Conservation (phyloP, 2,888 invertebrate genomes). For the Brachynemurus nebulosus region DNA sequence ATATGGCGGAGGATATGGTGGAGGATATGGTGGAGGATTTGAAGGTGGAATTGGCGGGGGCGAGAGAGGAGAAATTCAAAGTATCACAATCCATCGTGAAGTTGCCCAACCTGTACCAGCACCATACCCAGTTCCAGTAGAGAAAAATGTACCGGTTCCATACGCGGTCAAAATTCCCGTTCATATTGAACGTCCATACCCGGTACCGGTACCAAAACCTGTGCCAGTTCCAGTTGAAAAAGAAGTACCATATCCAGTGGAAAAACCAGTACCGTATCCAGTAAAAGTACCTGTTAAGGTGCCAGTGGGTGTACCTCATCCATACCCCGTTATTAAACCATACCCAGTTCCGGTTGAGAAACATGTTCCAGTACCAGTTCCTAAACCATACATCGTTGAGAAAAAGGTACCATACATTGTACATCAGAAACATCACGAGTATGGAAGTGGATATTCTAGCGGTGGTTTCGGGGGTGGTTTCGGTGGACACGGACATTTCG, state of each 20-base stretch:
- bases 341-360: conserved; percentile 42
- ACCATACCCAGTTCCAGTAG: conserved; percentile 33
- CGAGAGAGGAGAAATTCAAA: conserved; percentile 29
- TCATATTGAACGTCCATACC: conserved; percentile 39
- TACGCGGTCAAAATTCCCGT: conserved; percentile 36
- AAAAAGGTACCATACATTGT: too few species aligned
- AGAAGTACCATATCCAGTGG: background rate
- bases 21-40: conserved; percentile 8
- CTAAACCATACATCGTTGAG: too few species aligned
- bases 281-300: conserved; percentile 38
- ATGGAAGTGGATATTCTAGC: conserved; percentile 5
- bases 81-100: conserved; percentile 33
- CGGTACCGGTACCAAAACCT: conserved; percentile 35
- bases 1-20: too few species aligned
- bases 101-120: conserved; percentile 34
- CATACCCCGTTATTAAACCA: conserved; percentile 26
- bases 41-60: conserved; percentile 17
- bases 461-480: conserved; percentile 1
- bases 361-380: too few species aligned
- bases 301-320: conserved; percentile 39
- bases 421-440: background rate
- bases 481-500: background rate
- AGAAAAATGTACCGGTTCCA: conserved; percentile 32
- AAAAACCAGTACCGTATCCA: conserved; percentile 26
- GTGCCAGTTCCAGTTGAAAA: conserved; percentile 23